phyloP scores from a whole-genome alignment of 1,140 invertebrate species.

The Portunus trituberculatus region DNA sequence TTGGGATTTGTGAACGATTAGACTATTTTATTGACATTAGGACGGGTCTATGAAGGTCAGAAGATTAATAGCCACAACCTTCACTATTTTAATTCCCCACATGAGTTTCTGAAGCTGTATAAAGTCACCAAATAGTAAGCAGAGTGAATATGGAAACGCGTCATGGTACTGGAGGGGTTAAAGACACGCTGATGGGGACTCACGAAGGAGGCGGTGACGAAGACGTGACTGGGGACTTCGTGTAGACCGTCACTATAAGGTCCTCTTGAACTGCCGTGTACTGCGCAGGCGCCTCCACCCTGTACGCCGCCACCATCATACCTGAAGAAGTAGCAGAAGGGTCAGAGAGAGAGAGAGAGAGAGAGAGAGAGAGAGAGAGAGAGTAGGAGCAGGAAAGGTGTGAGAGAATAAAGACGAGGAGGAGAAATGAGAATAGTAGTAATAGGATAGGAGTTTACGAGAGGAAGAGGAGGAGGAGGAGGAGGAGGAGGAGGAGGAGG shows the following conservation, averaged over 20 bases:
- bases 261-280: constrained; percentile 14
- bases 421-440: background rate
- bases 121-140: too few species aligned
- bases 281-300: background rate
- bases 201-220: background rate
- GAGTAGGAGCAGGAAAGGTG: background rate
- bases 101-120: too few species aligned
- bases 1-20: too few species aligned
- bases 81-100: too few species aligned
- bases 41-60: too few species aligned
- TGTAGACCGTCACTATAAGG: background rate
- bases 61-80: too few species aligned
- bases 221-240: background rate
- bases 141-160: too few species aligned
- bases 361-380: background rate
- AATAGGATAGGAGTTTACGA: too few species aligned
- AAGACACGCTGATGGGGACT: background rate
- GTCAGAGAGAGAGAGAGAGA: background rate
- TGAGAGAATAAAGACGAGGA: background rate
- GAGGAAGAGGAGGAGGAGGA: background rate
- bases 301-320: background rate
- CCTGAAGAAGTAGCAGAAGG: background rate
- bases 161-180: background rate
- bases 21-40: too few species aligned
- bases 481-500: background rate